Evolutionary conservation across 1,140 invertebrate genomes (phyloP).

Genomic region (Megalonaias nervosa): DNA sequence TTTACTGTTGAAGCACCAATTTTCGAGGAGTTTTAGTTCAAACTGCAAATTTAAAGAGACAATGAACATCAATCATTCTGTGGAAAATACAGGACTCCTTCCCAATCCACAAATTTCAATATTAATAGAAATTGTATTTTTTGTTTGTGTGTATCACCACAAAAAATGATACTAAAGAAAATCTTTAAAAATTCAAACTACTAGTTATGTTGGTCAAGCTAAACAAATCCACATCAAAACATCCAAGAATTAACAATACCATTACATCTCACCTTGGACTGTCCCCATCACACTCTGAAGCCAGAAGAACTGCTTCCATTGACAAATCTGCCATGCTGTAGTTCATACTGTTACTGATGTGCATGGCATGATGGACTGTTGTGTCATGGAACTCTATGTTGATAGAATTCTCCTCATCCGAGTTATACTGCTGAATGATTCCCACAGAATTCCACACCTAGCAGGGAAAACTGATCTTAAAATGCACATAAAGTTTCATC

Average conservation of each 20-base stretch:
- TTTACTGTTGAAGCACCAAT: no score
- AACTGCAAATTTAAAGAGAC: no score
- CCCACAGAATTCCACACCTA: constrained; percentile 72
- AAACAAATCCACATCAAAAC: not conserved
- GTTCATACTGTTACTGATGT: constrained; percentile 84
- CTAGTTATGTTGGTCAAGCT: no score
- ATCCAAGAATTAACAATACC: not conserved
- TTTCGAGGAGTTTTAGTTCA: no score
- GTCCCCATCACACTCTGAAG: constrained; percentile 77
- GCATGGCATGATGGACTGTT: constrained; percentile 89
- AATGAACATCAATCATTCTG: no score
- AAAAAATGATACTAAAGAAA: no score
- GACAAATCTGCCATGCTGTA: constrained; percentile 90
- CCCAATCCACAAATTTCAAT: no score
- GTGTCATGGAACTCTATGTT: constrained; percentile 97
- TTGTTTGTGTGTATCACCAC: no score
- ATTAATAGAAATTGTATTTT: no score
- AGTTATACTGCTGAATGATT: constrained; percentile 68
- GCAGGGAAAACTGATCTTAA: constrained; percentile 5
- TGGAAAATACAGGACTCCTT: no score
- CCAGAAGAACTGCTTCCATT: constrained; percentile 83
- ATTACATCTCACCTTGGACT: constrained; percentile 71
- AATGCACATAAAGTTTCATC: not conserved
- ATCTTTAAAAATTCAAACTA: no score
- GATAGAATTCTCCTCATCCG: constrained; percentile 78